Base-by-base conservation (phyloP, 2,113 vertebrate species). In the Indicator indicator region DNA sequence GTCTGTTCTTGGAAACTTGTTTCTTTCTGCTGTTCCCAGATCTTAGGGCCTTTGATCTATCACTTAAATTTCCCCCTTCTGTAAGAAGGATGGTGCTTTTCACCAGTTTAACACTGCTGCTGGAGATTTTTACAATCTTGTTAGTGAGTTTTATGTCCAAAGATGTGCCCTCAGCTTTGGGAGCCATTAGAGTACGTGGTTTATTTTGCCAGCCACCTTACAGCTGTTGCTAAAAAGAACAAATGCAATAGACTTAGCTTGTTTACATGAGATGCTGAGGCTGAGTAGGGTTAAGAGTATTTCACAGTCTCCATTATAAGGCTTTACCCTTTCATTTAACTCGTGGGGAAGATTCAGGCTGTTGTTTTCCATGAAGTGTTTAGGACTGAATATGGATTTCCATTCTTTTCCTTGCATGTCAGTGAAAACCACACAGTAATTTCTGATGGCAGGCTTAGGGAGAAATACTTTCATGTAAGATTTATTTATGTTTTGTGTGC, bases 111-210 rank as follows among this genome's bases (percentile, higher is more conserved):
- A 59, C 59, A 5, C 33, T 50, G 76, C 88, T 94, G 74, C 73
- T 80, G 50, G 52, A 84, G 69, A 71, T 72, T 91, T 95, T 88
- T 96, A 91, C 59, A 73, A 16, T 54, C 79, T 78, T 64, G 75
- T 96, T 95, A 92, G 86, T 28, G 65, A 67, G 79, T 78, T 94
- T 91, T 95, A 89, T 95, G 87, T 96, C 80, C 86, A 18, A 84
- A 78, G 78, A 83, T 80, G 42, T 63, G 55, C 46, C 90, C 75
- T 90, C 48, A 23, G 71, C 77, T 95, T 92, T 89, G 78, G 68
- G 70, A 90, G 38, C 80, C 3, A 3, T 56, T 58, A 48, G 71
- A 92, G 76, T 63, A 38, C n/a, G 69, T 69, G 68, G 82, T 88
- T 87, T 91, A 91, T 46, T 50, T 54, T 79, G 58, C 46, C 23